phyloP scores from a whole-genome alignment of 1,140 invertebrate species.

The Aphidius gifuensis region DNA sequence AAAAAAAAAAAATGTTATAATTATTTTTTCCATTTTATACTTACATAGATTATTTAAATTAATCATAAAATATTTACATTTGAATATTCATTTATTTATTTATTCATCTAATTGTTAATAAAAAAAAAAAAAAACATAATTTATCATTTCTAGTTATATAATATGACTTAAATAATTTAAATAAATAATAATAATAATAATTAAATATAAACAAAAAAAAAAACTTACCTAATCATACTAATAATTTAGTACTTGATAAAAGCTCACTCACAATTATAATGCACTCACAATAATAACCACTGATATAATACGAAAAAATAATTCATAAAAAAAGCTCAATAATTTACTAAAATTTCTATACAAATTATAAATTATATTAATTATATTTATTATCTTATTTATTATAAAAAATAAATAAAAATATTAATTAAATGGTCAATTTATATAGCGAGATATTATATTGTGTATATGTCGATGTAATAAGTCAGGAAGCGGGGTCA shows the following conservation, averaged over 20 bases:
- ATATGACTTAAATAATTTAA: too few species aligned
- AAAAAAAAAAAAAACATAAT: too few species aligned
- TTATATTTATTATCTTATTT: not conserved
- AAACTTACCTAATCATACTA: conserved; percentile 15
- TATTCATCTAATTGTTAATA: not conserved
- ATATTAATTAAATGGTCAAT: not conserved
- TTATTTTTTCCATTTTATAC: too few species aligned
- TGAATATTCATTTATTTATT: conserved; percentile 1
- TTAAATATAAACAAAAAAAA: too few species aligned
- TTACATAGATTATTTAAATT: too few species aligned
- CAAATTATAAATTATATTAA: not conserved
- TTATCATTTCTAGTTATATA: too few species aligned
- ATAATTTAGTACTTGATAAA: not conserved
- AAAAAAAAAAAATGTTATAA: too few species aligned
- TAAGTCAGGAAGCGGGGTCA: conserved; percentile 47
- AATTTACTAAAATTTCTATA: too few species aligned
- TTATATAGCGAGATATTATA: not conserved
- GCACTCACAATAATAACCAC: not conserved
- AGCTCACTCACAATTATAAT: conserved; percentile 12
- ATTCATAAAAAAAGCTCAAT: too few species aligned
- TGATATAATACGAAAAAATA: too few species aligned
- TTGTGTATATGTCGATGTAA: too few species aligned
- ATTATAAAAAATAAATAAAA: conserved; percentile 8
- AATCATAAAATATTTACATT: too few species aligned
- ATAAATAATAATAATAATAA: not conserved